Percentiles rank a stretch among this genome's conserved stretches.
Evolutionary conservation across 2,888 invertebrate species (phyloP).

Genomic region (Lepas anatifera): DNA sequence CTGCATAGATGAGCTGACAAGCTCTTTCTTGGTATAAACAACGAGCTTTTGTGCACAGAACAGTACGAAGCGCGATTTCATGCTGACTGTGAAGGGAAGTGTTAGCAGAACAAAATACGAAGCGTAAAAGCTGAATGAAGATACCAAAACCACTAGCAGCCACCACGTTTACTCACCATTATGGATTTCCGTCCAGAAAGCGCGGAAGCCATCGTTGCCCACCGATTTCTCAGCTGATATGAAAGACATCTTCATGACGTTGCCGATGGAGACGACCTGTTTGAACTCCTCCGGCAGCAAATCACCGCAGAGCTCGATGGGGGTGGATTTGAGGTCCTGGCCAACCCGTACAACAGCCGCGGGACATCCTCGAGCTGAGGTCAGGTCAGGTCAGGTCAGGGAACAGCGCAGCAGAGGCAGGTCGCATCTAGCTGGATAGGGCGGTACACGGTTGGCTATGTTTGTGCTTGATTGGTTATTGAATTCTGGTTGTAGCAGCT

Average conservation of each 20-base stretch:
- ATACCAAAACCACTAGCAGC: no score
- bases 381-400: background rate
- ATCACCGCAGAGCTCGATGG: constrained; percentile 80
- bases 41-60: no score
- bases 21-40: no score
- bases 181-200: constrained; percentile 78
- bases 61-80: no score
- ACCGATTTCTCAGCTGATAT: constrained; percentile 74
- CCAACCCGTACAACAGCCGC: constrained; percentile 82
- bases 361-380: constrained; percentile 71
- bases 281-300: constrained; percentile 59
- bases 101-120: no score
- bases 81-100: no score
- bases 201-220: constrained; percentile 84
- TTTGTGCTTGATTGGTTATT: no score
- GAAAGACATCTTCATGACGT: constrained; percentile 74
- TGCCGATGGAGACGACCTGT: constrained; percentile 74
- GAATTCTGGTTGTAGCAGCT: no score
- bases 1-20: no score
- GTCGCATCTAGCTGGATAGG: no score
- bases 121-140: no score
- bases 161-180: constrained; percentile 14
- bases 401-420: background rate
- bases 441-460: no score
- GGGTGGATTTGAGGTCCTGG: constrained; percentile 66